A percentile compares a stretch with the other conserved stretches of the same genome.
Evolutionary conservation across 2,888 invertebrate genomes (phyloP).

Genomic region (Tholera decimalis): DNA sequence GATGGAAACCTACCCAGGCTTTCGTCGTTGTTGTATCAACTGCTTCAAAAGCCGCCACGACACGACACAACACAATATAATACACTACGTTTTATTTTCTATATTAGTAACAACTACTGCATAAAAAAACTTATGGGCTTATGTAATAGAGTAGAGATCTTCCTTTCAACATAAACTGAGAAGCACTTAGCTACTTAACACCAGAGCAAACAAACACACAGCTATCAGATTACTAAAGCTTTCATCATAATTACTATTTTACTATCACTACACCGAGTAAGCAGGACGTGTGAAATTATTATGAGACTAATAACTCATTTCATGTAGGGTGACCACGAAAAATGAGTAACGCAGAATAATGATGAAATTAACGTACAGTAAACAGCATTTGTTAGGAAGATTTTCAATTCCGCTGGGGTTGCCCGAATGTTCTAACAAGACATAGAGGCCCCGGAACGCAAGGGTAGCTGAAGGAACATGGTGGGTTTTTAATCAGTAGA

Average conservation of each 20-base stretch:
- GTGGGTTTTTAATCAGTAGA: no score
- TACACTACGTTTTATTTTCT: no score
- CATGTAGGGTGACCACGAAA: slow-evolving; percentile 37
- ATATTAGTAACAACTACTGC: no score
- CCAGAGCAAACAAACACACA: slow-evolving; percentile 58
- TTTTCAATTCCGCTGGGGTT: no score
- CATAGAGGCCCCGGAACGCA: no score
- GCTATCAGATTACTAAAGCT: slow-evolving; percentile 54
- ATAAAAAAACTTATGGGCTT: neutral
- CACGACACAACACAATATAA: no score
- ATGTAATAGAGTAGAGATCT: neutral
- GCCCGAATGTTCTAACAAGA: no score
- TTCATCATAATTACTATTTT: slow-evolving; percentile 57
- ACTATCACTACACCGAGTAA: slow-evolving; percentile 18
- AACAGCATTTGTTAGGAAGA: neutral
- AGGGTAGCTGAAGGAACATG: no score
- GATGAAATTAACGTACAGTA: neutral
- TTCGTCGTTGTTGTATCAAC: no score
- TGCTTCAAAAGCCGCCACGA: no score
- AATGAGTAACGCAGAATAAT: neutral
- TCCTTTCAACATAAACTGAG: slow-evolving; percentile 24
- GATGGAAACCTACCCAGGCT: no score
- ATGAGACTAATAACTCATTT: slow-evolving; percentile 59
- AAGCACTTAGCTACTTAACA: slow-evolving; percentile 46
- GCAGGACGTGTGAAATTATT: slow-evolving; percentile 72